Evolutionary conservation across 2,888 invertebrate species (phyloP).

Genomic region (Choristoneura rosaceana): DNA sequence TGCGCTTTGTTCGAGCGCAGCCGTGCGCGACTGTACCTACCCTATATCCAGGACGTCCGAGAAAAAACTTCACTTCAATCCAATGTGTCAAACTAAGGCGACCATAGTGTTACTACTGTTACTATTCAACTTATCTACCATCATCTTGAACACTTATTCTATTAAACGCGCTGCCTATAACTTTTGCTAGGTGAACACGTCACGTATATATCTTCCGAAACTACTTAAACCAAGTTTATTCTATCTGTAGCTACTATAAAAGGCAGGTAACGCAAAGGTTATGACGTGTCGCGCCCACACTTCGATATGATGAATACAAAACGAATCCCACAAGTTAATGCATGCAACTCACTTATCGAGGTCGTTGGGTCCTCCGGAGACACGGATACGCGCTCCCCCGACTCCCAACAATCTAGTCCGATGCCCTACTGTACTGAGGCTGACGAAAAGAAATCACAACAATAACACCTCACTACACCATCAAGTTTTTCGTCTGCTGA

Average conservation of each 20-base stretch:
- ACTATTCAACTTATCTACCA: neutral
- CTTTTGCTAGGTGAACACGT: neutral
- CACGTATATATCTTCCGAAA: slow-evolving; percentile 1
- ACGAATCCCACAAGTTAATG: slow-evolving; percentile 67
- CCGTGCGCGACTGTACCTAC: slow-evolving; percentile 65
- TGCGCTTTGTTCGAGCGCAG: slow-evolving; percentile 69
- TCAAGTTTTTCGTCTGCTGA: slow-evolving; percentile 47
- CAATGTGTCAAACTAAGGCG: neutral
- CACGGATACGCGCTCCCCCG: slow-evolving; percentile 67
- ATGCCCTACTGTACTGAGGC: slow-evolving; percentile 65
- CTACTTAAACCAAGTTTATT: slow-evolving; percentile 3
- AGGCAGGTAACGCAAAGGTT: slow-evolving; percentile 65
- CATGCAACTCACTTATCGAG: slow-evolving; percentile 79
- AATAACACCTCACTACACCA: slow-evolving; percentile 78
- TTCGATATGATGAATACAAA: slow-evolving; percentile 55
- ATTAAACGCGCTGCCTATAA: neutral
- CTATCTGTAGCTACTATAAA: slow-evolving; percentile 51
- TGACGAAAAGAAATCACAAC: slow-evolving; percentile 78
- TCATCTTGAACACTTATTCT: neutral
- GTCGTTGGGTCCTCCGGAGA: slow-evolving; percentile 69
- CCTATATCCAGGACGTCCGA: slow-evolving; percentile 60
- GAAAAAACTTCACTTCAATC: slow-evolving; percentile 44
- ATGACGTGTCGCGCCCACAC: slow-evolving; percentile 82
- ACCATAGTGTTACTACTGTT: neutral
- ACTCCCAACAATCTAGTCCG: slow-evolving; percentile 73